Evolutionary conservation across 2,888 invertebrate species (phyloP), one percentile per base, ranked within the genome.

Genomic region (Anarsia innoxiella): DNA sequence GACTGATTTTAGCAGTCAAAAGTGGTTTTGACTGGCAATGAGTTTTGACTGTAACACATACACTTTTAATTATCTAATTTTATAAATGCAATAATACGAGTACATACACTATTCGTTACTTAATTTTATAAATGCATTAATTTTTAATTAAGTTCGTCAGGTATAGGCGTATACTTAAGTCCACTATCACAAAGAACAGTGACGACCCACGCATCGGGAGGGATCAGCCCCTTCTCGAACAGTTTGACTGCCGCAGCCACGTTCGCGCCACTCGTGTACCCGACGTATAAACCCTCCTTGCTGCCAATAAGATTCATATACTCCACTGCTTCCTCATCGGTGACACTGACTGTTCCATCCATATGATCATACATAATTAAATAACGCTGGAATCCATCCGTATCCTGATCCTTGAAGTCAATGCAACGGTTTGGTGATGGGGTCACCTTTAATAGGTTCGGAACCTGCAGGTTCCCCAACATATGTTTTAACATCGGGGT

Each of bases 351-450:
- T 1, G 82, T 76, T 0, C 68, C 80, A 41, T 83, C 79, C 71
- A 82, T 66, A 14, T 59, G 44, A 0, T 83, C 78, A 41, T 59
- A n/a, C n/a, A n/a, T n/a, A 75, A 34, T 73, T 67, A 42, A 83
- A 82, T 36, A 84, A 49, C 41, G 66, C 64, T 0, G 83, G 83
- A 6, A 84, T 46, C 41, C 72, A 75, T 0, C 79, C 84, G 39
- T 84, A 84, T 0, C 83, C 82, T 0, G 83, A 83, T 0, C 83
- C 84, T 51, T 84, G 84, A 1, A 84, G 61, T 43, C 79, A 55
- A 53, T 84, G 83, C 30, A 83, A 56, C 1, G 83, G 79, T 39
- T 84, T 84, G 8, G 76, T 76, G 2, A 84, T 66, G 0, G 66
- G 57, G 2, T 67, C 61, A 4, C 84, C 83, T 39, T 71, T 74